Evolutionary conservation across 1,140 invertebrate species (phyloP).

Genomic region (Anoplolepis gracilipes): DNA sequence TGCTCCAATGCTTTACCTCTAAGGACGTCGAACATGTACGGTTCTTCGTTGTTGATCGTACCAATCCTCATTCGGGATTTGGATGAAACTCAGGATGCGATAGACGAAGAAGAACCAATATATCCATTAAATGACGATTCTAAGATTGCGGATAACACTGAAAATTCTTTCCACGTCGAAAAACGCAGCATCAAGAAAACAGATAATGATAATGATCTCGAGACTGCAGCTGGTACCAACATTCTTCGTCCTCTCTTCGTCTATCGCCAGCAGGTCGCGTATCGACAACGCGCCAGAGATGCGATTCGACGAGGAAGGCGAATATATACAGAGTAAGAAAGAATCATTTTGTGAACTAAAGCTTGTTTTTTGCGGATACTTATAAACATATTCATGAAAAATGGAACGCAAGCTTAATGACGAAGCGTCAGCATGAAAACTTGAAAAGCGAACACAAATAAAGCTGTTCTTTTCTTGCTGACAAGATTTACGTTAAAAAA

Average conservation of each 20-base stretch:
- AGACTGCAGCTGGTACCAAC: slow-evolving; percentile 83
- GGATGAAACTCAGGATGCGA: neutral
- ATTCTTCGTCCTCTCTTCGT: slow-evolving; percentile 83
- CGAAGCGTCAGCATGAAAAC: slow-evolving; percentile 5
- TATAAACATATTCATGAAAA: neutral
- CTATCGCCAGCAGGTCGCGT: slow-evolving; percentile 83
- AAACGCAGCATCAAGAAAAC: slow-evolving; percentile 69
- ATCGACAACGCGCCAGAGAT: slow-evolving; percentile 79
- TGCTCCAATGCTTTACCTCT: slow-evolving; percentile 51
- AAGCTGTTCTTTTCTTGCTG: slow-evolving; percentile 19
- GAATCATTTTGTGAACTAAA: slow-evolving; percentile 1
- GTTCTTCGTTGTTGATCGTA: neutral
- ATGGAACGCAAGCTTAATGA: neutral
- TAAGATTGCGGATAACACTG: neutral
- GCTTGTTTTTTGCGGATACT: neutral
- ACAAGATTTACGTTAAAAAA: neutral
- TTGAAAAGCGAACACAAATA: slow-evolving; percentile 10
- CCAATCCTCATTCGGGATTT: slow-evolving; percentile 4
- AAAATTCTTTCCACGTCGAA: slow-evolving; percentile 2
- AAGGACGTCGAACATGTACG: neutral
- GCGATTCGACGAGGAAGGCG: slow-evolving; percentile 54
- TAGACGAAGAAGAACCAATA: neutral
- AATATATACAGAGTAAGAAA: slow-evolving; percentile 55
- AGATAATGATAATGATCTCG: slow-evolving; percentile 73
- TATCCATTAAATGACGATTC: slow-evolving; percentile 3